phyloP scores from a whole-genome alignment of 2,797 vertebrate genomes.

The Apodemus agrarius region DNA sequence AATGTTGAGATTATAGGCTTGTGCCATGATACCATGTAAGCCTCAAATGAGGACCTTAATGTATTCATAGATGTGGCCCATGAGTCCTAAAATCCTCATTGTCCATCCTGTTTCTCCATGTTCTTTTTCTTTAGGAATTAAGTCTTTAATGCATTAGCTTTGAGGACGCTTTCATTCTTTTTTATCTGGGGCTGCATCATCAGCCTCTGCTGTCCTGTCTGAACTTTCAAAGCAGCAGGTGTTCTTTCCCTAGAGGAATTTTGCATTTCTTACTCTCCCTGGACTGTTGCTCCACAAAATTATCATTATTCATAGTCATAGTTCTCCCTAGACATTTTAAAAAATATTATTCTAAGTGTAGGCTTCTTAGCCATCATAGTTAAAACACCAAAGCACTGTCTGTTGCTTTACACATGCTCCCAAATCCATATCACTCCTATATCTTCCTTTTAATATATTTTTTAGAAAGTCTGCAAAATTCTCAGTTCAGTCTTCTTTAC shows the following conservation, averaged over 20 bases:
- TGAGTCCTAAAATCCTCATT: background rate
- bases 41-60: too few relatives aligned
- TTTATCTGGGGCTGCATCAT: background rate
- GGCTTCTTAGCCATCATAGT: background rate
- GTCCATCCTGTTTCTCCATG: too few relatives aligned
- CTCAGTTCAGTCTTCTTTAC: background rate
- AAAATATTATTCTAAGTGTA: background rate
- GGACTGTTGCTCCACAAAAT: background rate
- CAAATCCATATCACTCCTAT: background rate
- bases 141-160: background rate
- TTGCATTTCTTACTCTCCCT: background rate
- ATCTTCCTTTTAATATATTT: background rate
- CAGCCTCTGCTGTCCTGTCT: accelerated
- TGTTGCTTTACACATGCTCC: background rate
- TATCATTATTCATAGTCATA: background rate
- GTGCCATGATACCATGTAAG: background rate
- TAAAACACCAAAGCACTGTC: background rate
- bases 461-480: background rate
- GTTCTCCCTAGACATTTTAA: background rate
- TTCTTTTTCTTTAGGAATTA: background rate
- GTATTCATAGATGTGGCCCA: too few relatives aligned
- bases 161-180: accelerated
- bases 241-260: accelerated
- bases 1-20: background rate
- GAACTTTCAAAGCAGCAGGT: background rate